Base-by-base conservation (phyloP, 1,140 invertebrate species). In the Bombus difficillimus region DNA sequence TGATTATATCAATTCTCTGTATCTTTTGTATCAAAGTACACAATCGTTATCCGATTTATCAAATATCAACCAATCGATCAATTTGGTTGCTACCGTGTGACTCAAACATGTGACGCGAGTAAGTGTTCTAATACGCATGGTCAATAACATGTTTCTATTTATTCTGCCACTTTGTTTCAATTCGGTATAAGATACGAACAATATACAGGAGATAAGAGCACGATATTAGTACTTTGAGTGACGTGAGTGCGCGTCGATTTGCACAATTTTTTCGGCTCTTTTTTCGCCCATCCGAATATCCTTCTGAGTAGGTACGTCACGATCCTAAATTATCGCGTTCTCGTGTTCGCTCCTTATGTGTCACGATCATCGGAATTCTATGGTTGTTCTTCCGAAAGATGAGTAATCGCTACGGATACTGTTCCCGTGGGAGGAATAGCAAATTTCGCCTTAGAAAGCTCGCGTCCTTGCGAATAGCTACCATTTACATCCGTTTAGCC, bases 311-410 rank as follows among this genome's bases (percentile, higher is more conserved):
- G 32, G 41, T 64, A 80, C 53, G 57, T 64, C 43, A 68, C 53
- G 83, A 80, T 80, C 71, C 62, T 74, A 86, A 83, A 86, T 86
- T 86, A 86, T 78, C 74, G 62, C 68, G 59, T 41, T 64, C 22
- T 6, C 74, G 73, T 72, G 68, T 53, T 41, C 66, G 62, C 43
- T 72, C 72, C n/a, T 68, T 47, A 34, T 47, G 59, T 41, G 80
- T 77, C 73, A 77, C 32, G 74, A 83, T 86, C 85, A 22, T 64
- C 37, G 57, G 78, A 72, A 86, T 75, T 74, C 83, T 43, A 18
- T 43, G 66, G 47, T 22, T 28, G 28, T 32, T 72, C 34, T 62
- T 41, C 41, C 53, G 53, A 69, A 86, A 86, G 81, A 86, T 86
- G 85, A 86, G 75, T 83, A 86, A 86, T 83, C 81, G 81, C 25